Evolutionary conservation across 2,113 vertebrate species (phyloP).

Genomic region (Albula glossodonta): DNA sequence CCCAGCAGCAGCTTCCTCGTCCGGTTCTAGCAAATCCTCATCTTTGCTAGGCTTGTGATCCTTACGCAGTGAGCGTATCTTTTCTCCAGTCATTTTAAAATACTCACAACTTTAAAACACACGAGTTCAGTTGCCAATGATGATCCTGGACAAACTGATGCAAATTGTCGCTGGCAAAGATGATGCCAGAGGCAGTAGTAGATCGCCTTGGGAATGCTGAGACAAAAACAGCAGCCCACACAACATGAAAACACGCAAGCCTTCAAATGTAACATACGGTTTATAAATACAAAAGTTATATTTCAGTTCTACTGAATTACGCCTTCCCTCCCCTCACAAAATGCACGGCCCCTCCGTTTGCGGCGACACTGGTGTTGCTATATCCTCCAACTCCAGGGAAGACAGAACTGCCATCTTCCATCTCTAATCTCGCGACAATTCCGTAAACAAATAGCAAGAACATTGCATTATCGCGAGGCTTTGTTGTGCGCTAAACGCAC

Average conservation of each 20-base stretch:
- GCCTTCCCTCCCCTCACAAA: slow-evolving; percentile 35
- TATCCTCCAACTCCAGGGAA: slow-evolving; percentile 44
- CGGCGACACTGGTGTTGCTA: slow-evolving; percentile 33
- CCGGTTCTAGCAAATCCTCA: slow-evolving; percentile 83
- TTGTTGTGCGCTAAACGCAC: neutral
- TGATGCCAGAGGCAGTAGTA: slow-evolving; percentile 31
- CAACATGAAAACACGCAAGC: slow-evolving; percentile 62
- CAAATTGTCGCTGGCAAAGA: slow-evolving; percentile 49
- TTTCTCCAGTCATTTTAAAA: slow-evolving; percentile 89
- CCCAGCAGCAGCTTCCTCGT: slow-evolving; percentile 85
- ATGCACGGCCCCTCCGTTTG: slow-evolving; percentile 48
- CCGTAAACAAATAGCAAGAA: neutral
- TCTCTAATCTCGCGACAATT: slow-evolving; percentile 70
- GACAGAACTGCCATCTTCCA: slow-evolving; percentile 61
- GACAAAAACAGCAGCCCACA: slow-evolving; percentile 43
- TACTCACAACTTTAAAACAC: slow-evolving; percentile 47
- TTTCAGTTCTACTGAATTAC: neutral
- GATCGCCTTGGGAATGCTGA: slow-evolving; percentile 30
- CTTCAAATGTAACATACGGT: slow-evolving; percentile 42
- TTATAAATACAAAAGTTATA: slow-evolving; percentile 13
- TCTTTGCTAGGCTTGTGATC: slow-evolving; percentile 88
- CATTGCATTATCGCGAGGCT: slow-evolving; percentile 21
- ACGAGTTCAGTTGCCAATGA: slow-evolving; percentile 62
- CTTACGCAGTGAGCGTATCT: slow-evolving; percentile 89
- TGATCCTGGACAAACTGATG: slow-evolving; percentile 62